A percentile compares a stretch with the other conserved stretches of the same genome.
These are phyloP conservation scores for Conger conger DNA, from an alignment of 2,113 vertebrate species.

Conservation along the genomic window DNA sequence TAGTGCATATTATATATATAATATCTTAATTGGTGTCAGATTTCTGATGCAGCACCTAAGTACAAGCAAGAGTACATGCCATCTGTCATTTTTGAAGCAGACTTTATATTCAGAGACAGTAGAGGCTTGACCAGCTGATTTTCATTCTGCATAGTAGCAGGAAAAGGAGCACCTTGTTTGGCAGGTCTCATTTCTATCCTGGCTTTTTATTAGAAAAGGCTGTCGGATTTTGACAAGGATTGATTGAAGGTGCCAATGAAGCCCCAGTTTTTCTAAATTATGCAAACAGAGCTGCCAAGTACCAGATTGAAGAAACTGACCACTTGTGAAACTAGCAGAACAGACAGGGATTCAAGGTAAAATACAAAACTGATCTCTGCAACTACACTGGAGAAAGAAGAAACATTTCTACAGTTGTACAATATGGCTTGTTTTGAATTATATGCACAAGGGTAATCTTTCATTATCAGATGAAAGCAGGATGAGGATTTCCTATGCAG, in stretches of 20 bases:
- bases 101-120: slow-evolving; percentile 13
- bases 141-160: slow-evolving; percentile 17
- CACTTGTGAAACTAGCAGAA: slow-evolving; percentile 2
- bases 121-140: slow-evolving; percentile 9
- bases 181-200: slow-evolving; percentile 2
- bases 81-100: not conserved
- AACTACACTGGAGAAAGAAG: not conserved
- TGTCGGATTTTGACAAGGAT: slow-evolving; percentile 13
- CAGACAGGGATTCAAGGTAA: not conserved
- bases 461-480: slow-evolving; percentile 7
- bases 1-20: too few species aligned
- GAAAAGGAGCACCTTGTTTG: slow-evolving; percentile 6
- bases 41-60: not conserved
- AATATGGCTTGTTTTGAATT: slow-evolving; percentile 14
- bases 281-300: slow-evolving; percentile 16
- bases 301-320: slow-evolving; percentile 11
- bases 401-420: not conserved
- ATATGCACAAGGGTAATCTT: slow-evolving; percentile 4
- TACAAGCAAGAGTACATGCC: not conserved
- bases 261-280: slow-evolving; percentile 8
- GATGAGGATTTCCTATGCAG: not conserved
- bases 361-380: slow-evolving; percentile 4
- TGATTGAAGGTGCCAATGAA: slow-evolving; percentile 11
- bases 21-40: too few species aligned
- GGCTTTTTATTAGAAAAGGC: slow-evolving; percentile 10